phyloP scores from a whole-genome alignment of 92 coral and sea anemone genomes.

The Anthopleura xanthogrammica region DNA sequence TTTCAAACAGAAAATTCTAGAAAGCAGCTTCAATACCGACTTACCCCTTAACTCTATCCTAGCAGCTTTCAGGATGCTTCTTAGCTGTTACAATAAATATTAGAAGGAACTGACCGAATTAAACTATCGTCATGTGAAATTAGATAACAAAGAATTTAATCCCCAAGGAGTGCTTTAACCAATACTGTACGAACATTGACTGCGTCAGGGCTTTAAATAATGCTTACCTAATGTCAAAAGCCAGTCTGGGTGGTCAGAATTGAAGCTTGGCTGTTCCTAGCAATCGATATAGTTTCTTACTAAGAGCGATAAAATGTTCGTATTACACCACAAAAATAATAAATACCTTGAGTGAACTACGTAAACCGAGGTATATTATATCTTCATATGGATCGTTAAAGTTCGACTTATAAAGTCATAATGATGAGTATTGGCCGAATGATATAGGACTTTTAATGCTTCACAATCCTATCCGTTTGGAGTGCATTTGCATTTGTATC shows the following conservation, averaged over 20 bases:
- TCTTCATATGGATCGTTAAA: not conserved
- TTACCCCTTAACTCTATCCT: not conserved
- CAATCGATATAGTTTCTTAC: not conserved
- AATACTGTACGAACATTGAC: not conserved
- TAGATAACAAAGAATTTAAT: constrained; percentile 4
- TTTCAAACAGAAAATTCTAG: not conserved
- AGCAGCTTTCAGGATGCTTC: not conserved
- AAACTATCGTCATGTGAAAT: constrained; percentile 16
- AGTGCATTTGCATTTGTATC: constrained; percentile 20
- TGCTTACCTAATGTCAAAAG: constrained; percentile 15
- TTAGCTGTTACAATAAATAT: not conserved
- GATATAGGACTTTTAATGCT: not conserved
- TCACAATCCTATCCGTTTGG: not conserved
- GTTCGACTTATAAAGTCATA: not conserved
- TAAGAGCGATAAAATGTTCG: not conserved
- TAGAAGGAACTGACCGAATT: not conserved
- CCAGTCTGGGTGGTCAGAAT: not conserved
- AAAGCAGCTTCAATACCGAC: not conserved
- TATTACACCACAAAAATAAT: not conserved
- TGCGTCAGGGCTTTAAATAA: constrained; percentile 17
- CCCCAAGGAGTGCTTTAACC: constrained; percentile 2
- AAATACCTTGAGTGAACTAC: not conserved
- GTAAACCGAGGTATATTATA: not conserved
- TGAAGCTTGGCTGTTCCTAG: not conserved
- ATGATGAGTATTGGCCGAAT: not conserved